A percentile compares a stretch with the other conserved stretches of the same genome.
Evolutionary conservation across 2,888 invertebrate species (phyloP).

Genomic region (Trissoscelio sp.): DNA sequence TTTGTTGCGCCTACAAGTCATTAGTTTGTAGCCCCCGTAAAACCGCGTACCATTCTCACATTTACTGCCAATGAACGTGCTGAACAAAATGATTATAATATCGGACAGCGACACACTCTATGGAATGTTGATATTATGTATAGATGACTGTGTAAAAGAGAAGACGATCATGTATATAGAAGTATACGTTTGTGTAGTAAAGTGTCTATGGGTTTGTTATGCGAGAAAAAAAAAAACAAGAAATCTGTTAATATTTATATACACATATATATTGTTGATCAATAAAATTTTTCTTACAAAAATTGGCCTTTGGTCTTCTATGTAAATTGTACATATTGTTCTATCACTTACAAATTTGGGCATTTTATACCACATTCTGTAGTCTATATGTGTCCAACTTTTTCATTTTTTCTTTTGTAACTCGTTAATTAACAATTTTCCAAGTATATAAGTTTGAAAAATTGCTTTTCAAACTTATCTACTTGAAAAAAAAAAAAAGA

Average conservation of each 20-base stretch:
- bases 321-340: slow-evolving; percentile 70
- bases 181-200: slow-evolving; percentile 77
- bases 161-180: slow-evolving; percentile 78
- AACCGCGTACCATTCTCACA: slow-evolving; percentile 11
- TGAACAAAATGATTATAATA: slow-evolving; percentile 74
- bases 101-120: slow-evolving; percentile 72
- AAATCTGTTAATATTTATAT: slow-evolving; percentile 78
- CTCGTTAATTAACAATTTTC: too few species aligned
- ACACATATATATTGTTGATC: slow-evolving; percentile 79
- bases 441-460: too few species aligned
- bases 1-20: slow-evolving; percentile 36
- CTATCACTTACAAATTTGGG: slow-evolving; percentile 27
- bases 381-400: slow-evolving; percentile 26
- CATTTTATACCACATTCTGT: not conserved
- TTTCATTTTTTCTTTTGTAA: not conserved
- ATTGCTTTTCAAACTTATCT: too few species aligned
- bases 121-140: slow-evolving; percentile 79
- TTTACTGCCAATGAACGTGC: slow-evolving; percentile 45
- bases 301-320: slow-evolving; percentile 81
- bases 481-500: too few species aligned
- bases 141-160: slow-evolving; percentile 76
- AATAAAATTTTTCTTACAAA: slow-evolving; percentile 82
- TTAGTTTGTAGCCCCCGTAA: slow-evolving; percentile 13
- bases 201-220: slow-evolving; percentile 82
- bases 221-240: slow-evolving; percentile 74